These are phyloP conservation scores for Lonchura striata DNA, from an alignment of 2,113 vertebrate genomes.

Conservation along the genomic window DNA sequence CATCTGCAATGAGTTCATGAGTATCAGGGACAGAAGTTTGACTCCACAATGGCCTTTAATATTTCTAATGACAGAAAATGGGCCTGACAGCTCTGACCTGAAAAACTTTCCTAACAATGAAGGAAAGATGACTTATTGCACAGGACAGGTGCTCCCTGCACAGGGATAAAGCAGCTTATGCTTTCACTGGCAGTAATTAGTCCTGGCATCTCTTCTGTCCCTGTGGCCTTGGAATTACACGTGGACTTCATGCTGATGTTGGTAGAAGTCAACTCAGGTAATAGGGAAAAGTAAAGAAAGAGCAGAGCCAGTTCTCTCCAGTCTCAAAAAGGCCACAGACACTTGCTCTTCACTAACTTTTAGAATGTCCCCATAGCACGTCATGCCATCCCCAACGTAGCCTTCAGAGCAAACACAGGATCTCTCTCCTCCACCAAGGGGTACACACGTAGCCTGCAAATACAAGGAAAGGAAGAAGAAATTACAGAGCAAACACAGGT, in stretches of 20 bases:
- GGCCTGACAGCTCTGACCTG: background rate
- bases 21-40: background rate
- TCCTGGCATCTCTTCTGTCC: background rate
- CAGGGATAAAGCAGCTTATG: background rate
- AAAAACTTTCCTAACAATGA: background rate
- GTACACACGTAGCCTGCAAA: slow-evolving; percentile 82
- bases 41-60: background rate
- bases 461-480: background rate
- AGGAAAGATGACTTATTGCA: background rate
- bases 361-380: slow-evolving; percentile 83
- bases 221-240: background rate
- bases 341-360: slow-evolving; percentile 57
- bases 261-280: background rate
- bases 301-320: background rate
- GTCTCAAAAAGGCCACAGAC: background rate
- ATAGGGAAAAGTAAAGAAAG: background rate
- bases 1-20: background rate
- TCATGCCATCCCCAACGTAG: slow-evolving; percentile 81
- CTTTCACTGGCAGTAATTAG: background rate
- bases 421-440: slow-evolving; percentile 65
- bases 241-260: background rate
- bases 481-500: background rate
- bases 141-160: background rate
- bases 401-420: slow-evolving; percentile 80
- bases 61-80: background rate